phyloP scores from a whole-genome alignment of 1,140 invertebrate species.

The Octopus sinensis region DNA sequence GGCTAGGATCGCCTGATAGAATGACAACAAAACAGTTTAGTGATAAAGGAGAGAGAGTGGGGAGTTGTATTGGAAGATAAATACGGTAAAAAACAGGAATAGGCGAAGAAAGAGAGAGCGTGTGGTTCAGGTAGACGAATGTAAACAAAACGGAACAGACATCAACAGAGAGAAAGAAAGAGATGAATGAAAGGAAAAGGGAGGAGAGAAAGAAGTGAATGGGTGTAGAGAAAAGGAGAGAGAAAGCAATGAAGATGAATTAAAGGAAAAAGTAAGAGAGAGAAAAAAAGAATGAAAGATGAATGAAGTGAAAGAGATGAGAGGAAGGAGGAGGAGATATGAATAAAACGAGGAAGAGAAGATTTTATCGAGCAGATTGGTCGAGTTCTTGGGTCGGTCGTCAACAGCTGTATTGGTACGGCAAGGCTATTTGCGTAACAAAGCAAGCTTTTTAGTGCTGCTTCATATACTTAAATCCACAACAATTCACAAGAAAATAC shows the following conservation, averaged over 20 bases:
- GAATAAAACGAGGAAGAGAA: background rate
- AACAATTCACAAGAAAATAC: background rate
- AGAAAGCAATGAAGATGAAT: background rate
- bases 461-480: background rate
- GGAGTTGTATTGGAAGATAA: background rate
- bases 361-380: background rate
- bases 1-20: too few relatives aligned
- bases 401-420: background rate
- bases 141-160: conserved; percentile 8
- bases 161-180: conserved; percentile 20
- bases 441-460: too few relatives aligned
- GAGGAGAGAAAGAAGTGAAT: background rate
- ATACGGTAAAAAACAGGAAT: background rate
- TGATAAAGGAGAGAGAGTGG: conserved; percentile 15
- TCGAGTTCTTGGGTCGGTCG: background rate
- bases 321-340: too few relatives aligned
- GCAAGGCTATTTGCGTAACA: too few relatives aligned
- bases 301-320: too few relatives aligned
- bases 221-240: background rate
- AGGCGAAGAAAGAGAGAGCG: background rate
- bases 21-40: background rate
- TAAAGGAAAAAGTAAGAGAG: background rate
- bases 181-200: background rate
- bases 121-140: background rate
- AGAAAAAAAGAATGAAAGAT: background rate